Percentiles rank a stretch among this genome's conserved stretches.
Evolutionary conservation across 1,140 invertebrate genomes (phyloP).

Genomic region (Drosophila bifasciata): DNA sequence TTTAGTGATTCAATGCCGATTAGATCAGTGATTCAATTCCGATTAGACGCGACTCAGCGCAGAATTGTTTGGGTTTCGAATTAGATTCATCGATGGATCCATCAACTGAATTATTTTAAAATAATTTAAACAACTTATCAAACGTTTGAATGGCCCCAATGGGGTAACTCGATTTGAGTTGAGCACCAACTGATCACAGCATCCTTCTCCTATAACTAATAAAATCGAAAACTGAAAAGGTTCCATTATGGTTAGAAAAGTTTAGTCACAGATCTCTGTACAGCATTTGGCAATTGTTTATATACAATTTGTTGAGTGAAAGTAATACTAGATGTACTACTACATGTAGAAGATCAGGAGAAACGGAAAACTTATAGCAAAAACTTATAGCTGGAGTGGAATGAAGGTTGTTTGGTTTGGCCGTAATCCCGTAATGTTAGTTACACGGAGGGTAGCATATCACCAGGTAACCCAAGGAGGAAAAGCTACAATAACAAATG

Average conservation of each 20-base stretch:
- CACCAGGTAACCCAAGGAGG: neutral
- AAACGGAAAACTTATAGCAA: constrained; percentile 7
- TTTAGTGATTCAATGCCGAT: neutral
- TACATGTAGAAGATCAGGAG: constrained; percentile 1
- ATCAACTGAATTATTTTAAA: constrained; percentile 7
- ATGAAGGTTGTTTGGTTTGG: constrained; percentile 1
- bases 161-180: neutral
- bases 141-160: too few species aligned
- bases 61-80: too few species aligned
- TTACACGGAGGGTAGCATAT: constrained; percentile 22
- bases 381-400: constrained; percentile 2
- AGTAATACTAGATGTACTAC: neutral
- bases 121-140: constrained; percentile 3
- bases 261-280: constrained; percentile 48
- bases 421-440: constrained; percentile 8
- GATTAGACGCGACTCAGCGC: too few species aligned
- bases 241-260: constrained; percentile 25
- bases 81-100: too few species aligned
- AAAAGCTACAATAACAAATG: constrained; percentile 17
- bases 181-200: constrained; percentile 14
- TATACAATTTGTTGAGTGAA: constrained; percentile 29
- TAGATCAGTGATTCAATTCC: neutral
- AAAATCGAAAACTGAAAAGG: constrained; percentile 12
- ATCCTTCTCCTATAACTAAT: constrained; percentile 19
- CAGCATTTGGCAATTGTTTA: constrained; percentile 37